A percentile compares a stretch with the other conserved stretches of the same genome.
phyloP scores from a whole-genome alignment of 2,113 vertebrate species.

The Coryphaenoides rupestris region DNA sequence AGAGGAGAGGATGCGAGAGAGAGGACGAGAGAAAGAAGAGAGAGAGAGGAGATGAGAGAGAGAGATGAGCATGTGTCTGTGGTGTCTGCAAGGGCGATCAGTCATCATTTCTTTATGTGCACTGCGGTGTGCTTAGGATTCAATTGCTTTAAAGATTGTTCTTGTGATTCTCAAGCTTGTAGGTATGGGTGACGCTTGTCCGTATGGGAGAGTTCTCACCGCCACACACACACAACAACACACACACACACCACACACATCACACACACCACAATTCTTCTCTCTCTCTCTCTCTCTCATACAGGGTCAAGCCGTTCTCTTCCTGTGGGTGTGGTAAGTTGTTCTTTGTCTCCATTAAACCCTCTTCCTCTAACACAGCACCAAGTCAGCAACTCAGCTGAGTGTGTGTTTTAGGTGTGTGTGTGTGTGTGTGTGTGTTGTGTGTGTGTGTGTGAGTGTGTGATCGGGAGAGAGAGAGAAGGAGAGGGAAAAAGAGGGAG shows the following conservation, averaged over 20 bases:
- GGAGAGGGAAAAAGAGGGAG: background rate
- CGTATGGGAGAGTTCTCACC: slow-evolving; percentile 10
- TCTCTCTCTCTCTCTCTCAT: too few species aligned
- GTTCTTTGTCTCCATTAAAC: slow-evolving; percentile 56
- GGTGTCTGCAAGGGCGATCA: too few species aligned
- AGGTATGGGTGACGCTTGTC: slow-evolving; percentile 30
- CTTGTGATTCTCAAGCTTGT: background rate
- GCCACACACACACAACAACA: slow-evolving; percentile 20
- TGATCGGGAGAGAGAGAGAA: background rate
- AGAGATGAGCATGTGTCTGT: too few species aligned
- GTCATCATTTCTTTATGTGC: background rate
- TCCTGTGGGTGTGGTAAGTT: slow-evolving; percentile 36
- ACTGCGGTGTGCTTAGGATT: background rate
- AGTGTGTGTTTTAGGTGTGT: slow-evolving; percentile 1
- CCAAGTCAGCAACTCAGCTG: slow-evolving; percentile 55
- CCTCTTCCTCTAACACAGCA: slow-evolving; percentile 50
- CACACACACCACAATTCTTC: slow-evolving; percentile 26
- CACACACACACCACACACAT: slow-evolving; percentile 28
- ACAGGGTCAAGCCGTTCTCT: slow-evolving; percentile 29
- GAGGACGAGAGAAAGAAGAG: background rate
- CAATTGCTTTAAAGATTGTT: background rate
- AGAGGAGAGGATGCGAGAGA: background rate
- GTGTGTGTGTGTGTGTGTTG: background rate
- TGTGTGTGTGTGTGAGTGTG: background rate
- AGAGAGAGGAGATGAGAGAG: too few species aligned